phyloP scores from a whole-genome alignment of 2,797 vertebrate species.

The Diplodus puntazzo region DNA sequence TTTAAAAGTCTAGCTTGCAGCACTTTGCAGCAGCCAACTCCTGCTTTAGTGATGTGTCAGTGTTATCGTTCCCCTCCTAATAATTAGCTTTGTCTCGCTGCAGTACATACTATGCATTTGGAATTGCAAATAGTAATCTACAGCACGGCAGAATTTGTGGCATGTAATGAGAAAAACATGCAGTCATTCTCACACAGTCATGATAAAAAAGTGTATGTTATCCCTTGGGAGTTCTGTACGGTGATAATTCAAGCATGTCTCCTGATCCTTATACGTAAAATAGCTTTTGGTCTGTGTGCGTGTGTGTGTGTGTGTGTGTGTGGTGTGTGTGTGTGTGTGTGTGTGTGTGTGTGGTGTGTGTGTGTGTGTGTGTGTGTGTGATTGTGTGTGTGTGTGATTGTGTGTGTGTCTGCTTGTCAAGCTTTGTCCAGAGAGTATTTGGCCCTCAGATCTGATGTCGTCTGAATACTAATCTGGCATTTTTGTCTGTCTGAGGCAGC shows the following conservation, averaged over 20 bases:
- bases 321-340: conserved; percentile 4
- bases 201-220: conserved; percentile 36
- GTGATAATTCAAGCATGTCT: conserved; percentile 52
- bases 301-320: conserved; percentile 4
- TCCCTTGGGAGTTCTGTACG: conserved; percentile 15
- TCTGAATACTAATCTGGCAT: conserved; percentile 64
- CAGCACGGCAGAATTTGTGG: conserved; percentile 53
- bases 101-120: conserved; percentile 56
- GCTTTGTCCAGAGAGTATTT: conserved; percentile 61
- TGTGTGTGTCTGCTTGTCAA: conserved; percentile 29
- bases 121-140: conserved; percentile 58
- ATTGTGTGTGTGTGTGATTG: conserved; percentile 8
- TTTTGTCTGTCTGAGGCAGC: conserved; percentile 38
- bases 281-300: conserved; percentile 5
- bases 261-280: conserved; percentile 30
- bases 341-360: neutral
- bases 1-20: conserved; percentile 61
- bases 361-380: conserved; percentile 1
- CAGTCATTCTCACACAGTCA: conserved; percentile 17
- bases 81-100: conserved; percentile 76
- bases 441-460: conserved; percentile 46
- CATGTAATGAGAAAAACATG: conserved; percentile 65
- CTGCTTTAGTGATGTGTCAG: conserved; percentile 73
- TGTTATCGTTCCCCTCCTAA: conserved; percentile 68
- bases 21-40: conserved; percentile 54